Evolutionary conservation across 2,888 invertebrate genomes (phyloP).

Genomic region (Liodrosophila aerea): DNA sequence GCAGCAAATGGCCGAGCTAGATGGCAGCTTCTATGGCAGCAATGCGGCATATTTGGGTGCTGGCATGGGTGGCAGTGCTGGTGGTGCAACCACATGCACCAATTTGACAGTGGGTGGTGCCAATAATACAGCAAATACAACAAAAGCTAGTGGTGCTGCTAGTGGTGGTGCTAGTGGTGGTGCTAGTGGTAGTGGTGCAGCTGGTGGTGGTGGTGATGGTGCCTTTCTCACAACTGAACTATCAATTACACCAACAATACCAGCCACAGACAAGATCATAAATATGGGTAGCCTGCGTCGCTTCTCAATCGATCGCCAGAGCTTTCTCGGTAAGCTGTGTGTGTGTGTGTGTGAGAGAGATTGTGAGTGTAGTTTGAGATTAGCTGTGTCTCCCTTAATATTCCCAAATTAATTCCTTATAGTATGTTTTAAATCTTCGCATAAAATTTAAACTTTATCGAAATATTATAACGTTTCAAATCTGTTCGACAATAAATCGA

Average conservation of each 20-base stretch:
- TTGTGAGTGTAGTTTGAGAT: not conserved
- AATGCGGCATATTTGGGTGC: constrained; percentile 70
- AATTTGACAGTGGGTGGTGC: constrained; percentile 61
- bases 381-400: not conserved
- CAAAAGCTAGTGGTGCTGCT: constrained; percentile 3
- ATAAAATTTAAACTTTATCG: too few species aligned
- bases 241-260: constrained; percentile 80
- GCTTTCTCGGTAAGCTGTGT: constrained; percentile 81
- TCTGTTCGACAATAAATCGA: too few species aligned
- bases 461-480: too few species aligned
- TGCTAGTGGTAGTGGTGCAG: constrained; percentile 25
- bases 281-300: constrained; percentile 81
- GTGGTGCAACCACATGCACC: constrained; percentile 58
- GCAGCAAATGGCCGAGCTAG: constrained; percentile 80
- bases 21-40: constrained; percentile 77
- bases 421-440: too few species aligned
- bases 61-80: constrained; percentile 58
- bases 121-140: not conserved
- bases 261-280: constrained; percentile 80
- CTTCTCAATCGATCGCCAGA: constrained; percentile 82
- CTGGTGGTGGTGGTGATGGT: constrained; percentile 37
- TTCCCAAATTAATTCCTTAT: too few species aligned
- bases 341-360: not conserved
- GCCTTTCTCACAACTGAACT: constrained; percentile 80
- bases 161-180: constrained; percentile 21